phyloP scores from a whole-genome alignment of 1,140 invertebrate genomes.

The Drosophila pandora region DNA sequence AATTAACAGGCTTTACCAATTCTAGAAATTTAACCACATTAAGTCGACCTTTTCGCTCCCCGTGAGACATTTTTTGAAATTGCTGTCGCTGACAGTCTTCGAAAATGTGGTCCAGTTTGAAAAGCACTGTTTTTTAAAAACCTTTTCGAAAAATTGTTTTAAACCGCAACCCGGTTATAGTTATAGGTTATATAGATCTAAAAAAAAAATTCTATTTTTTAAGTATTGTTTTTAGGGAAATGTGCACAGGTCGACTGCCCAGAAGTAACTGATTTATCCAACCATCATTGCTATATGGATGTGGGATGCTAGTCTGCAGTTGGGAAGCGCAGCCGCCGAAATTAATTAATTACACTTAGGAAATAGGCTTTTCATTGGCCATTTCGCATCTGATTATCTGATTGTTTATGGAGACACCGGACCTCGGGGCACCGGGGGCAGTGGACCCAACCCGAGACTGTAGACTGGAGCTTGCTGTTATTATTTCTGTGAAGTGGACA shows the following conservation, averaged over 20 bases:
- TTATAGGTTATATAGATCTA: neutral
- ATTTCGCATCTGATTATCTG: conserved; percentile 29
- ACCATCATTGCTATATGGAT: conserved; percentile 3
- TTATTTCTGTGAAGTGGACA: conserved; percentile 33
- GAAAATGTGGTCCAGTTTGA: conserved; percentile 41
- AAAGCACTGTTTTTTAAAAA: neutral
- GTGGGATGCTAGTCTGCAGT: conserved; percentile 22
- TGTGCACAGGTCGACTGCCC: conserved; percentile 54
- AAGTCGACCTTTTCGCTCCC: conserved; percentile 73
- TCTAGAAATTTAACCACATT: conserved; percentile 81
- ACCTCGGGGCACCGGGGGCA: neutral
- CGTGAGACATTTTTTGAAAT: conserved; percentile 75
- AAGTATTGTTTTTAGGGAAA: neutral
- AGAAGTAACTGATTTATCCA: conserved; percentile 55
- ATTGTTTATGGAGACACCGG: conserved; percentile 16
- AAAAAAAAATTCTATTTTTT: neutral
- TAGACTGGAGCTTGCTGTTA: neutral
- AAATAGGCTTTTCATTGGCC: conserved; percentile 74
- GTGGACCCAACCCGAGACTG: neutral
- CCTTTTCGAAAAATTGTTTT: neutral
- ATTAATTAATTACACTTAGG: conserved; percentile 84
- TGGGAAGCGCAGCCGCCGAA: conserved; percentile 45
- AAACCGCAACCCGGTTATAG: neutral
- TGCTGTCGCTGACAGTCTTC: conserved; percentile 40
- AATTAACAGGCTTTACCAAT: conserved; percentile 60